phyloP scores from a whole-genome alignment of 2,888 invertebrate genomes.

The Desoria tigrina region DNA sequence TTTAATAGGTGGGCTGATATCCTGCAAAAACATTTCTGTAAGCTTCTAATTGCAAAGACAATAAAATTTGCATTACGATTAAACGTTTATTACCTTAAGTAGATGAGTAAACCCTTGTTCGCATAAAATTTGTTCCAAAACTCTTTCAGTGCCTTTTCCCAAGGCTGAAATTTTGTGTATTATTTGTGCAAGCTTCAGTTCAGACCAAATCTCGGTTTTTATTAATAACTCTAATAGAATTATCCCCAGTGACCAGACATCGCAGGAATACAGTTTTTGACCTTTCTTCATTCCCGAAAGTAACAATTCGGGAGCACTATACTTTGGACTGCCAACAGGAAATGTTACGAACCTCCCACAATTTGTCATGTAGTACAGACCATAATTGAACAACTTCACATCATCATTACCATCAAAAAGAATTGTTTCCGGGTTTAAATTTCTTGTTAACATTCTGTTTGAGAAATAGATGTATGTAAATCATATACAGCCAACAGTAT shows the following conservation, averaged over 20 bases:
- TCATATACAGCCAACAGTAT: background rate
- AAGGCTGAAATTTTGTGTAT: conserved; percentile 68
- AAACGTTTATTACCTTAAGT: conserved; percentile 71
- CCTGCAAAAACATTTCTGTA: conserved; percentile 30
- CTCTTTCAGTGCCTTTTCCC: conserved; percentile 61
- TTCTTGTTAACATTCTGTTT: conserved; percentile 71
- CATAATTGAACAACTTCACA: conserved; percentile 88
- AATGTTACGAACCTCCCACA: conserved; percentile 83
- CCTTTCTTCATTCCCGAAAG: conserved; percentile 62
- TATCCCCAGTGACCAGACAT: conserved; percentile 94
- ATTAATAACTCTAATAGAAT: conserved; percentile 78
- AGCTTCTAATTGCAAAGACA: too few species aligned
- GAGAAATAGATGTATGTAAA: conserved; percentile 15
- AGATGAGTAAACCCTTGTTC: conserved; percentile 72
- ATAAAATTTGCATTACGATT: too few species aligned
- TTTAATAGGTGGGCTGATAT: conserved; percentile 39
- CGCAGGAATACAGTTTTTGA: conserved; percentile 59
- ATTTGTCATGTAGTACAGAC: conserved; percentile 88
- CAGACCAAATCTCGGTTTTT: conserved; percentile 70
- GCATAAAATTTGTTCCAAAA: conserved; percentile 72
- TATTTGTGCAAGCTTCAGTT: conserved; percentile 72
- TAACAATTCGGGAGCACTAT: conserved; percentile 80
- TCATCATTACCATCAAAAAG: conserved; percentile 70
- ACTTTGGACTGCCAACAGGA: conserved; percentile 75
- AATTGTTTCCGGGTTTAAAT: conserved; percentile 80